phyloP scores from a whole-genome alignment of 2,113 vertebrate species.

The Gnathochromis pfefferi region DNA sequence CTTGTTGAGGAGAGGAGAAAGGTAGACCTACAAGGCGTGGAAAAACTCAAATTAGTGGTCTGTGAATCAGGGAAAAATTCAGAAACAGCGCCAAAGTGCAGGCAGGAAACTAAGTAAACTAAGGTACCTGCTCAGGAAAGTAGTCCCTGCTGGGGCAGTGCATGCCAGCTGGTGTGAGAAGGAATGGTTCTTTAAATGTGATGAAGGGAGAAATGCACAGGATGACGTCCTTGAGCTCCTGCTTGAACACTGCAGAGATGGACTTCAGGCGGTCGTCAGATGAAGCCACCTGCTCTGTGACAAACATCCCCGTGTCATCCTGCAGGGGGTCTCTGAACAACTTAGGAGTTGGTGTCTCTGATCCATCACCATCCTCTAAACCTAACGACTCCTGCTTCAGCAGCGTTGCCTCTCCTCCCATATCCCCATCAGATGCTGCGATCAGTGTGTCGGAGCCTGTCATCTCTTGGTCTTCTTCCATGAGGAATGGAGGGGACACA shows the following conservation, averaged over 20 bases:
- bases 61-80: not conserved
- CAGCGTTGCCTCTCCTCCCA: constrained; percentile 24
- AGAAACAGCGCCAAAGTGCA: not conserved
- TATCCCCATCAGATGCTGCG: not conserved
- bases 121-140: constrained; percentile 82
- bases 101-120: not conserved
- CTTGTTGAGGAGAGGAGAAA: constrained; percentile 90
- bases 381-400: constrained; percentile 4
- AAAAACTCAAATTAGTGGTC: not conserved
- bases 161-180: constrained; percentile 83
- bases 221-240: constrained; percentile 93
- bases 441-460: constrained; percentile 18
- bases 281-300: constrained; percentile 83
- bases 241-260: constrained; percentile 84
- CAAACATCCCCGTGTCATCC: constrained; percentile 89
- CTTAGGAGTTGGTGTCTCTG: constrained; percentile 73
- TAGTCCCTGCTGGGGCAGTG: constrained; percentile 90
- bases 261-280: constrained; percentile 88
- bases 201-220: constrained; percentile 93
- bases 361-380: constrained; percentile 59
- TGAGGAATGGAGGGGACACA: constrained; percentile 72
- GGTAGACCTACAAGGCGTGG: constrained; percentile 69
- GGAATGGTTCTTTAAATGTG: constrained; percentile 86
- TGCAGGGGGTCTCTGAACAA: constrained; percentile 91
- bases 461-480: constrained; percentile 63